Evolutionary conservation across 2,113 vertebrate species (phyloP), one percentile per base, ranked within the genome.

Genomic region (Piprites chloris): DNA sequence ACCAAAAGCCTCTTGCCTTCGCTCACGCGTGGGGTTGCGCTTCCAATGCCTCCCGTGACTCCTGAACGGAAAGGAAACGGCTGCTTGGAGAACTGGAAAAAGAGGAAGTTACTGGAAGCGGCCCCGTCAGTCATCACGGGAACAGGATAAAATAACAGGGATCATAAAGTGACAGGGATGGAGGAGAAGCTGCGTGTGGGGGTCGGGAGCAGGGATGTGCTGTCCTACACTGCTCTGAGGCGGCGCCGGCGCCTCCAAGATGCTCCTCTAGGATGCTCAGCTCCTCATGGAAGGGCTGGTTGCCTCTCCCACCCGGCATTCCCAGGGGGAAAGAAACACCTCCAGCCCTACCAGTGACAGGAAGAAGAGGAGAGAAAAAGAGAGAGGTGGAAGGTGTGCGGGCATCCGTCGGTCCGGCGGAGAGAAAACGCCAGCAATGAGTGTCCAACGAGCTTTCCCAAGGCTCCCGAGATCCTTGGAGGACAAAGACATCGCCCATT

Each of bases 21-120:
- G 89, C 85, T 91, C 44, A 46, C 12, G 19, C 0, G 2, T 24
- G 49, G 4, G 21, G 53, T 30, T 9, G 68, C 0, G 15, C 66
- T 94, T 73, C 76, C 52, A 30, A n/a, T 22, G 78, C 96, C 85
- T 75, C 87, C 91, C 9, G 5, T 5, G 14, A 67, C 49, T 92
- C 97, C 90, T 58, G 92, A 96, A 96, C 85, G 87, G 97, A 97
- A 97, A 79, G 63, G 96, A 97, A 97, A 41, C 1, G 30, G 92
- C 35, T n/a, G 71, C 96, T 93, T 94, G 53, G 4, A 94, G 93
- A 96, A 93, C 94, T 93, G 89, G 79, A 93, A 97, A 95, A 94
- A 91, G 87, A 59, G 68, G 27, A 96, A 96, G 96, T 96, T 89
- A 89, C 94, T 80, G 89, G 92, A 95, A 97, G 91, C n/a, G 35